Evolutionary conservation across 2,888 invertebrate species (phyloP).

Genomic region (Trilocha varians): DNA sequence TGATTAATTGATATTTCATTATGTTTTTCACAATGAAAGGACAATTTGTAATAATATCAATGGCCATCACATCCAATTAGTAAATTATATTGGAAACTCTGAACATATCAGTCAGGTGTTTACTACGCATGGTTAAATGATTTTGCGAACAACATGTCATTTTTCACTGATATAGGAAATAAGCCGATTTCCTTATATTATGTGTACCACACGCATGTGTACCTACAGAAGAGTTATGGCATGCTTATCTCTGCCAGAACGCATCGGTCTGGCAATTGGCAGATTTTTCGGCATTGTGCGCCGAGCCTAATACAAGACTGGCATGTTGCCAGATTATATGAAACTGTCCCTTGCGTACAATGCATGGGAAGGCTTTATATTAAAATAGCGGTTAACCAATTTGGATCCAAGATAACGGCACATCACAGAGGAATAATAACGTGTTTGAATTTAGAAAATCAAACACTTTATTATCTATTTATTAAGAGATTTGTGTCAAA

Average conservation of each 20-base stretch:
- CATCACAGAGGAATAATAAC: not conserved
- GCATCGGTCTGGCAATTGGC: constrained; percentile 30
- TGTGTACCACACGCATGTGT: constrained; percentile 7
- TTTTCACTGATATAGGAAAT: not conserved
- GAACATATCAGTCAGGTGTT: no score
- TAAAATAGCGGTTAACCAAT: not conserved
- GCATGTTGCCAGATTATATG: constrained; percentile 15
- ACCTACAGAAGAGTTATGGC: constrained; percentile 18
- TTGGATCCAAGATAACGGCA: not conserved
- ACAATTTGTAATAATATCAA: no score
- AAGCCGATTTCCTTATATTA: not conserved
- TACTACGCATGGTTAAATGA: no score
- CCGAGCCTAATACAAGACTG: constrained; percentile 20
- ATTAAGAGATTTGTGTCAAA: not conserved
- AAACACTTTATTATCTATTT: not conserved
- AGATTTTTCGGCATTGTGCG: constrained; percentile 15
- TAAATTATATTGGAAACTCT: no score
- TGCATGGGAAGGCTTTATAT: not conserved
- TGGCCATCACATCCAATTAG: no score
- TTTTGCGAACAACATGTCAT: not conserved
- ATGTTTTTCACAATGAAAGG: no score
- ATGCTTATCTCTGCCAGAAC: constrained; percentile 27
- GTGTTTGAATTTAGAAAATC: not conserved
- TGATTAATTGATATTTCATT: no score
- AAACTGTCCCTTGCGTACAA: constrained; percentile 3